phyloP scores from a whole-genome alignment of 1,140 invertebrate species.

The Aphidius ervi region DNA sequence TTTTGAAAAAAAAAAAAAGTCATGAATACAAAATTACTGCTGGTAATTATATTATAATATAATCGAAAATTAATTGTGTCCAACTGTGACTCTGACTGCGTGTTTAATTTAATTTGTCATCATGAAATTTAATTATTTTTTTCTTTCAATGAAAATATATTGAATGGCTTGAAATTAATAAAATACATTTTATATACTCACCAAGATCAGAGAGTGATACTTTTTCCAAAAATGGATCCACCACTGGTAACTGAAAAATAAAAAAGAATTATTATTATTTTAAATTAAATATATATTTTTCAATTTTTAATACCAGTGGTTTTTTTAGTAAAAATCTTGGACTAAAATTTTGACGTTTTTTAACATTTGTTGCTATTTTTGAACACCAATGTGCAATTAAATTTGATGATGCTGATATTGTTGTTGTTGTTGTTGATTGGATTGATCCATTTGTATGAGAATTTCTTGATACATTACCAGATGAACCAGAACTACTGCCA shows the following conservation, averaged over 20 bases:
- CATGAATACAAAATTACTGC: too few relatives aligned
- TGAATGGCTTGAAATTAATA: background rate
- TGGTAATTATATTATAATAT: too few relatives aligned
- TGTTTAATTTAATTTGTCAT: background rate
- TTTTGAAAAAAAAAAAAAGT: too few relatives aligned
- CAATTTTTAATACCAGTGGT: slow-evolving; percentile 38
- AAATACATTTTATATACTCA: slow-evolving; percentile 55
- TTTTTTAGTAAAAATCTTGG: slow-evolving; percentile 49
- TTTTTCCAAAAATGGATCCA: slow-evolving; percentile 85
- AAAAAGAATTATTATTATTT: slow-evolving; percentile 19
- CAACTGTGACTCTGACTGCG: too few relatives aligned
- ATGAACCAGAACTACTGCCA: slow-evolving; percentile 27
- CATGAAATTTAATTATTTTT: too few relatives aligned
- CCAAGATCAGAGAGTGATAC: slow-evolving; percentile 78
- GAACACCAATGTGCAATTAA: slow-evolving; percentile 52
- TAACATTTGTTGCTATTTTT: slow-evolving; percentile 50
- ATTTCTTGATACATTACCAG: background rate
- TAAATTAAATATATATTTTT: background rate
- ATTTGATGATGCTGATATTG: slow-evolving; percentile 37
- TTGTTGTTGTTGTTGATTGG: slow-evolving; percentile 32
- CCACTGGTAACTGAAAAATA: slow-evolving; percentile 76
- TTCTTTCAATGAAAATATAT: background rate
- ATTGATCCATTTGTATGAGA: slow-evolving; percentile 13
- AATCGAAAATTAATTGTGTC: too few relatives aligned
- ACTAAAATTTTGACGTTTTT: slow-evolving; percentile 47